These are phyloP conservation scores for Tinamus guttatus DNA, from an alignment of 2,113 vertebrate genomes.

Conservation along the genomic window DNA sequence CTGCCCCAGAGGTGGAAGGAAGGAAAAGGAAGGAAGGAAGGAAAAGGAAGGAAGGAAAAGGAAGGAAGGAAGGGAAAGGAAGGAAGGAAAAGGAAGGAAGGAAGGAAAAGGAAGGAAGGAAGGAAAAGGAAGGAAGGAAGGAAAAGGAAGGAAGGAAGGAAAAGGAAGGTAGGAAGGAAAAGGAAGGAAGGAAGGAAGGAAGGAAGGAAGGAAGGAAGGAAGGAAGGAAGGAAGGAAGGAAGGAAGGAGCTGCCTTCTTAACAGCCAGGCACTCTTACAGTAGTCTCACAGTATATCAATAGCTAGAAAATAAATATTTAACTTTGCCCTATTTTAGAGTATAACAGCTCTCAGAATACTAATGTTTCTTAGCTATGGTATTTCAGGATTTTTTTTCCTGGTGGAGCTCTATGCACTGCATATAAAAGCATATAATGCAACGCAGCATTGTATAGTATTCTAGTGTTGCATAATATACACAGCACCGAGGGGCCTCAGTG, in stretches of 20 bases:
- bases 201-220: too few species aligned
- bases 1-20: background rate
- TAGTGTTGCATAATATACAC: background rate
- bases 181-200: too few species aligned
- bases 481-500: background rate
- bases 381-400: background rate
- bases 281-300: background rate
- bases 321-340: background rate
- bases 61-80: too few species aligned
- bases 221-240: too few species aligned
- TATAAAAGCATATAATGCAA: background rate
- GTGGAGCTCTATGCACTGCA: background rate
- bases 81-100: too few species aligned
- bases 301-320: constrained; percentile 51
- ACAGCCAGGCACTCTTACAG: background rate
- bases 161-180: too few species aligned
- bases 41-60: too few species aligned
- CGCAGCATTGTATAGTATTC: background rate
- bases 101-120: too few species aligned
- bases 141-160: too few species aligned
- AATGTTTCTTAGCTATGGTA: background rate
- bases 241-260: background rate
- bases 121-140: too few species aligned
- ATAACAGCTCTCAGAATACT: background rate
- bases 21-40: too few species aligned